These are phyloP conservation scores for Acanthoscelides obtectus DNA, from an alignment of 2,888 invertebrate species.

Conservation along the genomic window DNA sequence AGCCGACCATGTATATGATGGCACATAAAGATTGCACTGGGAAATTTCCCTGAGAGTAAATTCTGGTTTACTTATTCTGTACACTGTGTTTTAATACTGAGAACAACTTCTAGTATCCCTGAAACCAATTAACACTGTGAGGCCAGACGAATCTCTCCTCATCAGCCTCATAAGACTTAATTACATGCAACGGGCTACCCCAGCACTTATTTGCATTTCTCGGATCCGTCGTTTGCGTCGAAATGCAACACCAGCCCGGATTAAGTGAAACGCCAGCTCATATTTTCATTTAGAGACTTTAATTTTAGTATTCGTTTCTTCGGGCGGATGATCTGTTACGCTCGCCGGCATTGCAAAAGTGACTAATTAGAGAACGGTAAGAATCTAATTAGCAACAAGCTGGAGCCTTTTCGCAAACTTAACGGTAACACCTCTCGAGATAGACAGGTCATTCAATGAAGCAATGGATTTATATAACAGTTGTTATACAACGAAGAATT, in stretches of 20 bases:
- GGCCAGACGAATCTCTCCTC: background rate
- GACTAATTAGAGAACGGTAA: background rate
- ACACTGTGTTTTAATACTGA: too few species aligned
- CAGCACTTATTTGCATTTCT: background rate
- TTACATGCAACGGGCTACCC: background rate
- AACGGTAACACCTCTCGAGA: background rate
- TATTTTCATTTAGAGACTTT: background rate
- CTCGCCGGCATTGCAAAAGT: background rate
- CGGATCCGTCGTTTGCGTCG: background rate
- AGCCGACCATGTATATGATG: too few species aligned
- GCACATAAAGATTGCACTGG: too few species aligned
- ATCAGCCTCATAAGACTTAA: background rate
- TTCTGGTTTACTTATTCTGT: too few species aligned
- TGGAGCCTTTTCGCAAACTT: background rate
- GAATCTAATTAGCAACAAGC: background rate
- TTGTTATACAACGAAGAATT: too few species aligned
- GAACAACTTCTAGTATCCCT: background rate
- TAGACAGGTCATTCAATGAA: background rate
- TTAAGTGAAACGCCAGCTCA: background rate
- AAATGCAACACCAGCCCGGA: background rate
- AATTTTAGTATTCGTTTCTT: background rate
- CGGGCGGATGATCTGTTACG: background rate
- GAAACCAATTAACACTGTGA: background rate
- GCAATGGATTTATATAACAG: too few species aligned
- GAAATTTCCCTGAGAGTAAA: too few species aligned